Evolutionary conservation across 2,113 vertebrate genomes (phyloP).

Genomic region (Scomber japonicus): DNA sequence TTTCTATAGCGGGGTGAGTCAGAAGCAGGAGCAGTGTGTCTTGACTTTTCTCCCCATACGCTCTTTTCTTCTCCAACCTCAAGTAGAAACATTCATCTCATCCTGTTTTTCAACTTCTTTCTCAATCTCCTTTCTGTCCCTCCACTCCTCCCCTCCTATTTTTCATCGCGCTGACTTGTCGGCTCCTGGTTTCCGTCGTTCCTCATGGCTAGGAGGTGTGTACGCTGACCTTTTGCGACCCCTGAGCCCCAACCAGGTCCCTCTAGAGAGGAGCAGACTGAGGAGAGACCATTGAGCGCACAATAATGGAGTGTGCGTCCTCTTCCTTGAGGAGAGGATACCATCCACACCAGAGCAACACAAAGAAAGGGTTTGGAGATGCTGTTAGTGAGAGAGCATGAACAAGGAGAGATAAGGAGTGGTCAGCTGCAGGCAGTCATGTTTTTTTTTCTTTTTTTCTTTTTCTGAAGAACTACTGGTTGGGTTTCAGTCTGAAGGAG

Average conservation of each 20-base stretch:
- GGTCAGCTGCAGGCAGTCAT: slow-evolving; percentile 41
- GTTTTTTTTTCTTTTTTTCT: slow-evolving; percentile 20
- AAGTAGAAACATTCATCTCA: slow-evolving; percentile 62
- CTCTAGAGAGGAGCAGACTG: slow-evolving; percentile 43
- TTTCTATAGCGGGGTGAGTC: neutral
- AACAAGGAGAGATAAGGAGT: neutral
- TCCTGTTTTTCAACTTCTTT: slow-evolving; percentile 77
- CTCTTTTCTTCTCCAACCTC: slow-evolving; percentile 15
- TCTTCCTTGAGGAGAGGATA: slow-evolving; percentile 38
- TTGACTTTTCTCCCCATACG: neutral
- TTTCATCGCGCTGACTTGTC: slow-evolving; percentile 65
- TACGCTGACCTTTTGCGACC: slow-evolving; percentile 73
- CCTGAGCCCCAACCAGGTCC: slow-evolving; percentile 47
- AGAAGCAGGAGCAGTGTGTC: neutral
- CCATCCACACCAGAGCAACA: neutral
- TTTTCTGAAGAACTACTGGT: slow-evolving; percentile 9
- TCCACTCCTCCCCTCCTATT: slow-evolving; percentile 42
- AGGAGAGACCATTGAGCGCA: slow-evolving; percentile 34
- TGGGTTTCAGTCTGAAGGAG: slow-evolving; percentile 23
- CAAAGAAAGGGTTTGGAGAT: slow-evolving; percentile 9
- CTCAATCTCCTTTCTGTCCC: slow-evolving; percentile 26
- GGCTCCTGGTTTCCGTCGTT: slow-evolving; percentile 69
- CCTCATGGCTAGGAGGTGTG: slow-evolving; percentile 72
- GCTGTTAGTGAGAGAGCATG: slow-evolving; percentile 30
- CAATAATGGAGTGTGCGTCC: slow-evolving; percentile 25